Evolutionary conservation across 1,140 invertebrate species (phyloP).

Genomic region (Pseudobourletiella spinata): DNA sequence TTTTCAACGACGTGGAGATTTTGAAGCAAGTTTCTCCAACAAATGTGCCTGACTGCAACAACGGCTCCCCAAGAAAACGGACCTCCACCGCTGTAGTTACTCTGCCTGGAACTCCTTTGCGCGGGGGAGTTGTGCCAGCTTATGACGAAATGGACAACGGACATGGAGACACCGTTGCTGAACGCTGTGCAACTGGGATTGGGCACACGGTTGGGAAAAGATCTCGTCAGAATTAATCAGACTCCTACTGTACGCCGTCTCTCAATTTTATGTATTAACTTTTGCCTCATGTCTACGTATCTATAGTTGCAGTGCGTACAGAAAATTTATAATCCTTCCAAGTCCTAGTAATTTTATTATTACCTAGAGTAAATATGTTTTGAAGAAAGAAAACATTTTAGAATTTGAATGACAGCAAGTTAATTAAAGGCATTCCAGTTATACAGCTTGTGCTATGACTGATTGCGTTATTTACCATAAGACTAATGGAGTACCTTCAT

Average conservation of each 20-base stretch:
- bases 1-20: constrained; percentile 91
- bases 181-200: constrained; percentile 5
- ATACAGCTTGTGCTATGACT: too few relatives aligned
- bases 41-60: not conserved
- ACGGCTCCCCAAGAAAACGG: constrained; percentile 7
- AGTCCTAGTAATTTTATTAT: too few relatives aligned
- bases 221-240: not conserved
- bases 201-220: not conserved
- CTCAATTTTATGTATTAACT: too few relatives aligned
- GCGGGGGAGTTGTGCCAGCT: not conserved
- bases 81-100: not conserved
- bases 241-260: too few relatives aligned
- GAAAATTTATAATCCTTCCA: too few relatives aligned
- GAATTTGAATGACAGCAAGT: too few relatives aligned
- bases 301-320: too few relatives aligned
- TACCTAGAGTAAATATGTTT: too few relatives aligned
- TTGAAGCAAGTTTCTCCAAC: constrained; percentile 54
- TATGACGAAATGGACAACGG: not conserved
- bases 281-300: not conserved
- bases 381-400: too few relatives aligned
- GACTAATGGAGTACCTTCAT: too few relatives aligned
- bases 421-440: too few relatives aligned
- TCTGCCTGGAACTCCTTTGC: not conserved
- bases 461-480: too few relatives aligned
- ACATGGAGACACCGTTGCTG: not conserved